phyloP scores from a whole-genome alignment of 2,797 vertebrate species.

The Hapalemur alaotrensis region DNA sequence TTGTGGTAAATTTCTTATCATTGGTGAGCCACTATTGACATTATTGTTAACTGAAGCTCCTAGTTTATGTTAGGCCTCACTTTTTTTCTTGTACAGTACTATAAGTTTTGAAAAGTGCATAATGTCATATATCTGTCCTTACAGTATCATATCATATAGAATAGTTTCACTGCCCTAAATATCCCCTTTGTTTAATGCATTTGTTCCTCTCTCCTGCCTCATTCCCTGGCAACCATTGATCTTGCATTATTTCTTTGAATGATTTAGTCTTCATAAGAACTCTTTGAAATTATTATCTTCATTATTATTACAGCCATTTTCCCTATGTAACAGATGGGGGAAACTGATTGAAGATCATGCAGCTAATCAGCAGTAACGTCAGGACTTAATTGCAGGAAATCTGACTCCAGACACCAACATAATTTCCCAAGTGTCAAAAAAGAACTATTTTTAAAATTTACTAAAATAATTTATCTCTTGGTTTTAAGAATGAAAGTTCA shows the following conservation, averaged over 20 bases:
- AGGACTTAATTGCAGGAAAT: neutral
- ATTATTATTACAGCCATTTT: neutral
- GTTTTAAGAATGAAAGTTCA: neutral
- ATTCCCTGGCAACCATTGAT: neutral
- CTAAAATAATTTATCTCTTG: neutral
- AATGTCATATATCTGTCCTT: neutral
- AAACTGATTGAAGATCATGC: neutral
- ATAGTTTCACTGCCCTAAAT: neutral
- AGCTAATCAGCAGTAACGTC: neutral
- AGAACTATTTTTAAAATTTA: neutral
- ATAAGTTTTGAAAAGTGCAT: neutral
- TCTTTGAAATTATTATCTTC: neutral
- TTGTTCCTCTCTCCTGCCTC: rapidly evolving
- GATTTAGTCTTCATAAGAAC: neutral
- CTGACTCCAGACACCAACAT: neutral
- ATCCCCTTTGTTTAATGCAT: neutral
- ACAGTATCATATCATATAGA: neutral
- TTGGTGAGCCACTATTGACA: neutral
- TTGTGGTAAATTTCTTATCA: neutral
- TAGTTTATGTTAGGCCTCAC: neutral
- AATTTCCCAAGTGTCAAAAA: neutral
- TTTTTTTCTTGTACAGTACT: neutral
- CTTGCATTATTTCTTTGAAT: neutral
- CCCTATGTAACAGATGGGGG: neutral
- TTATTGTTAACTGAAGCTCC: neutral